Evolutionary conservation across 2,888 invertebrate species (phyloP), one percentile per base, ranked within the genome.

Genomic region (Mamestra brassicae): DNA sequence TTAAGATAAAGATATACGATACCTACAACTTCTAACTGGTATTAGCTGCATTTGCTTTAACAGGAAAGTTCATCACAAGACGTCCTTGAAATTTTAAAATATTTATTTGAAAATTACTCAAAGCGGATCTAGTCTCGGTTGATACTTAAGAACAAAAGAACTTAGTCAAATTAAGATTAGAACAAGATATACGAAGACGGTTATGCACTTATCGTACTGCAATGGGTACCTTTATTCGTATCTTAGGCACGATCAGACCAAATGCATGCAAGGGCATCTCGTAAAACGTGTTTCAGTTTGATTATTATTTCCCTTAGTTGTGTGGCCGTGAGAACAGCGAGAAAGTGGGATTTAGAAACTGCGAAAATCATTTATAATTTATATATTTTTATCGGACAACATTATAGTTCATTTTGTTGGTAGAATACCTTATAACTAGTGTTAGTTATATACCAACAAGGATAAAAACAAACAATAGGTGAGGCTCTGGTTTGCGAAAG

Each of bases 221-320:
- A n/a, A 50, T 17, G 13, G 10, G 4, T 61, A 4, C 54, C 26
- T 55, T 55, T 54, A 47, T 47, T 36, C 4, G 11, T 54, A 66
- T 71, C 47, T 52, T 54, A 62, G 55, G 6, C n/a, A 65, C 26
- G 72, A 57, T 69, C 70, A 65, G 61, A 38, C 38, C 58, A 71
- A 68, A 78, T 42, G 54, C 52, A 73, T 69, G 60, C 68, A 36
- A 64, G 60, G 34, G 13, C 15, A 69, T 47, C 17, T 76, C 60
- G 76, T 70, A 66, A 76, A 83, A 70, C 45, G 71, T 71, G 60
- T 57, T 64, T 69, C 71, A 71, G 61, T 52, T 38, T 10, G 26
- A 66, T 60, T 67, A 61, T 71, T 73, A 71, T 79, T 73, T 47
- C 7, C 45, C 50, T 52, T 10, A 38, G 34, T n/a, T 52, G 74